Percentiles rank a stretch among this genome's conserved stretches.
Evolutionary conservation across 2,113 vertebrate species (phyloP).

Genomic region (Crotophaga sulcirostris): DNA sequence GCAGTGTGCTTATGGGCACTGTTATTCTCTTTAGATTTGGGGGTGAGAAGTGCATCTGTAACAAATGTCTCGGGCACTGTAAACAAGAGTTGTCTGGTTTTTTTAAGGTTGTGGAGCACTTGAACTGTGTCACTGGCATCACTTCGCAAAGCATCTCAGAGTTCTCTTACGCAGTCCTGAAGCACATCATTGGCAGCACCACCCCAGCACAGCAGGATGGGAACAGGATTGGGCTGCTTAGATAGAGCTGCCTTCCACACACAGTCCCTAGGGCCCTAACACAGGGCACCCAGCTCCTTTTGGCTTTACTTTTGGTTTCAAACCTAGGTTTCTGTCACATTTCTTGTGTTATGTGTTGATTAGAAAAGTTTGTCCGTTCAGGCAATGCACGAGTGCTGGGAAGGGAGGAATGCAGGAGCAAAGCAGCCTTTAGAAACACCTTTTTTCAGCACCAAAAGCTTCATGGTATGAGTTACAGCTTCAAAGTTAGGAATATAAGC

Average conservation of each 20-base stretch:
- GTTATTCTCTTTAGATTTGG: not conserved
- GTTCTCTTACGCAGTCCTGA: constrained; percentile 79
- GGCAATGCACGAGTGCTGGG: accelerated
- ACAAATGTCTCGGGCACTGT: accelerated
- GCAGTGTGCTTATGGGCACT: accelerated
- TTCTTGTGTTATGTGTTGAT: accelerated
- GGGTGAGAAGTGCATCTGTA: not conserved
- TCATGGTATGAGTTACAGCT: not conserved
- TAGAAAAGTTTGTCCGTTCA: not conserved
- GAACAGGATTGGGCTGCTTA: not conserved
- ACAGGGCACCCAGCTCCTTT: accelerated
- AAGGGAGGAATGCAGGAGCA: not conserved
- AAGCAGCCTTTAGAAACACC: not conserved
- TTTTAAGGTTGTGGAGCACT: constrained; percentile 82
- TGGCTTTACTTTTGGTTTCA: not conserved
- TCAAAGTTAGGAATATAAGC: not conserved
- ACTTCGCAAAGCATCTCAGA: constrained; percentile 82
- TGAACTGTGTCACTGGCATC: constrained; percentile 88
- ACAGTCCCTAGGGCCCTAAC: accelerated
- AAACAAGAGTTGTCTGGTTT: not conserved
- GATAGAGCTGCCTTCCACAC: accelerated
- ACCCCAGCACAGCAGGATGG: not conserved
- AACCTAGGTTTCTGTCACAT: not conserved
- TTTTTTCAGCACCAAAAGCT: not conserved
- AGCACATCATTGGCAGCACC: constrained; percentile 64